Evolutionary conservation across 2,888 invertebrate genomes (phyloP).

Genomic region (Hyalella azteca): DNA sequence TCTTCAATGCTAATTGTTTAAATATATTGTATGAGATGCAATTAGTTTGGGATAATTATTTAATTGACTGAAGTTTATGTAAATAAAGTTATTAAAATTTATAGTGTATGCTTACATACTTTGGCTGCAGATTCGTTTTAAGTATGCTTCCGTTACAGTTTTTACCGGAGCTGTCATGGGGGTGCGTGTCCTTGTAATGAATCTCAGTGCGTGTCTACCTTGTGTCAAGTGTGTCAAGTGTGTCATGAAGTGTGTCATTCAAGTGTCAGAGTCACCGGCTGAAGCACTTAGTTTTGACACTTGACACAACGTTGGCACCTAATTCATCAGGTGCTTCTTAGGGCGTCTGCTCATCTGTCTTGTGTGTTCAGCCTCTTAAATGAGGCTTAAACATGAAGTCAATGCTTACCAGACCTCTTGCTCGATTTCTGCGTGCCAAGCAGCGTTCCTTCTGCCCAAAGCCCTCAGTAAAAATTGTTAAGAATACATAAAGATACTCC

Average conservation of each 20-base stretch:
- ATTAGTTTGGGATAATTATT: no score
- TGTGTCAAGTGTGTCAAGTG: constrained; percentile 31
- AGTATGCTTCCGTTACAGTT: no score
- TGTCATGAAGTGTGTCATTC: constrained; percentile 28
- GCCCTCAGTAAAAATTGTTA: no score
- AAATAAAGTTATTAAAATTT: no score
- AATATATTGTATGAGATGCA: no score
- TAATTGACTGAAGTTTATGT: no score
- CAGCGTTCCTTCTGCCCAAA: no score
- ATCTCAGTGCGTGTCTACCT: constrained; percentile 1
- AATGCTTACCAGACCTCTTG: constrained; percentile 3
- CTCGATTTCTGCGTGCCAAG: not conserved
- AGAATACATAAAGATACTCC: no score
- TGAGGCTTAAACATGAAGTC: not conserved
- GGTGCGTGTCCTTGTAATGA: not conserved
- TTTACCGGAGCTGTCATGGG: not conserved
- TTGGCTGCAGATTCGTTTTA: no score
- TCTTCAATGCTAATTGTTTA: no score
- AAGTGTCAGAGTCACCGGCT: not conserved
- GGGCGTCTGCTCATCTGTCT: constrained; percentile 26
- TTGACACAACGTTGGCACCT: constrained; percentile 20
- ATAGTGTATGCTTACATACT: no score
- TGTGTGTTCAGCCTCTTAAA: not conserved
- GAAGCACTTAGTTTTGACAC: constrained; percentile 21
- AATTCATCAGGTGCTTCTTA: constrained; percentile 30